Percentiles rank a stretch among this genome's conserved stretches.
Evolutionary conservation across 2,888 invertebrate species (phyloP).

Genomic region (Pyrrhia umbra): DNA sequence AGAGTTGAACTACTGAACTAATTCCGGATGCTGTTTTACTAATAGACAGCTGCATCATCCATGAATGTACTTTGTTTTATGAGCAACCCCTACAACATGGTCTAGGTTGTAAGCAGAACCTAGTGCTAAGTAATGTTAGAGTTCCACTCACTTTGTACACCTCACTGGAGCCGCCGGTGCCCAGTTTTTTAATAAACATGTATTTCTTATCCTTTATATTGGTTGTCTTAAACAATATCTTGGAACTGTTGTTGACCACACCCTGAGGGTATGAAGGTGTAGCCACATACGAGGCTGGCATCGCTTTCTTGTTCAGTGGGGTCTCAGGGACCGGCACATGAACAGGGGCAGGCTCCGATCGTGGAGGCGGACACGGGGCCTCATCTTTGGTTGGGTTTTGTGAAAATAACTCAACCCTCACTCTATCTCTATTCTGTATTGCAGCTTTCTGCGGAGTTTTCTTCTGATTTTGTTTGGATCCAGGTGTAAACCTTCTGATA

Average conservation of each 20-base stretch:
- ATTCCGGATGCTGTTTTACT: too few species aligned
- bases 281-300: constrained; percentile 76
- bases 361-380: constrained; percentile 49
- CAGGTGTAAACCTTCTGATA: constrained; percentile 81
- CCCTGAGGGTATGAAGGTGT: constrained; percentile 87
- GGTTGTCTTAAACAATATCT: constrained; percentile 86
- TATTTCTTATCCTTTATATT: constrained; percentile 94
- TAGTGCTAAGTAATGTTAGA: not conserved
- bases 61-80: too few species aligned
- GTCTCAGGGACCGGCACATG: constrained; percentile 74
- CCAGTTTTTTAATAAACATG: constrained; percentile 93
- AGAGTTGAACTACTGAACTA: too few species aligned
- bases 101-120: too few species aligned
- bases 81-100: too few species aligned
- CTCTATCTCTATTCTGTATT: constrained; percentile 79
- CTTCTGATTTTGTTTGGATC: constrained; percentile 77
- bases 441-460: constrained; percentile 73
- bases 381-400: constrained; percentile 70
- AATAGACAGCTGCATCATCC: too few species aligned
- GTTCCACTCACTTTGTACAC: constrained; percentile 91
- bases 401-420: constrained; percentile 80
- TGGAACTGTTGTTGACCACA: constrained; percentile 72
- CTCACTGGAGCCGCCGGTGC: constrained; percentile 97
- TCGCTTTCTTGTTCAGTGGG: constrained; percentile 75
- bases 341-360: constrained; percentile 43